Percentiles rank a stretch among this genome's conserved stretches.
Conservation (phyloP, 2,113 vertebrate genomes). For the Mesocricetus auratus region DNA sequence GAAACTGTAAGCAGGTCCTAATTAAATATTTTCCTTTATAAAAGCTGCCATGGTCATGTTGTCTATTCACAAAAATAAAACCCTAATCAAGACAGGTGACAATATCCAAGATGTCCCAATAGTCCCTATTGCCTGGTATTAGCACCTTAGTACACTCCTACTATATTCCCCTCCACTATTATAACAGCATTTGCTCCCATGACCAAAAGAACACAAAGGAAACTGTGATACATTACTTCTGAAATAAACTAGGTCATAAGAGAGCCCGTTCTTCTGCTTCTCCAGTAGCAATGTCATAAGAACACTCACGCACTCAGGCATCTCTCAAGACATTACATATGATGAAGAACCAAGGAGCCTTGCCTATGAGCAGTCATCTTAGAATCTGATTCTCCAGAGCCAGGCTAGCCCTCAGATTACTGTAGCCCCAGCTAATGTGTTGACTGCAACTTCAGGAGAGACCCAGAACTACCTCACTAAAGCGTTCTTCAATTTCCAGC, state of each 20-base stretch:
- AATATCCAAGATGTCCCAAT: neutral
- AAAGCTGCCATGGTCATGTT: neutral
- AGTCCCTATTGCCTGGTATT: neutral
- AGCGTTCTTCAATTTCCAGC: neutral
- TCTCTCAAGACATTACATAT: neutral
- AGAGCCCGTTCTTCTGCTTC: neutral
- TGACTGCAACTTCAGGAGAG: neutral
- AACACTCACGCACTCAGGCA: neutral
- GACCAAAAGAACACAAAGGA: neutral
- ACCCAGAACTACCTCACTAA: neutral
- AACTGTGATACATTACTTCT: neutral
- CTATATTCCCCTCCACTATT: neutral
- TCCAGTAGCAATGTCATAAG: neutral
- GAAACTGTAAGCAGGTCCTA: neutral
- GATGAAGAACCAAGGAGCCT: neutral
- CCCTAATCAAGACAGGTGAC: neutral
- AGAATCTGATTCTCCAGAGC: neutral
- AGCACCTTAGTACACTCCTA: neutral
- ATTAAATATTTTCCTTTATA: neutral
- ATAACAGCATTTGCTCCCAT: neutral
- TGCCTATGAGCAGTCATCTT: neutral
- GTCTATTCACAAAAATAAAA: neutral
- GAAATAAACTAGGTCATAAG: neutral
- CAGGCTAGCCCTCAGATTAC: neutral
- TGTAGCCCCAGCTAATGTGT: neutral